Evolutionary conservation across 2,113 vertebrate species (phyloP).

Genomic region (Regulus satrapa): DNA sequence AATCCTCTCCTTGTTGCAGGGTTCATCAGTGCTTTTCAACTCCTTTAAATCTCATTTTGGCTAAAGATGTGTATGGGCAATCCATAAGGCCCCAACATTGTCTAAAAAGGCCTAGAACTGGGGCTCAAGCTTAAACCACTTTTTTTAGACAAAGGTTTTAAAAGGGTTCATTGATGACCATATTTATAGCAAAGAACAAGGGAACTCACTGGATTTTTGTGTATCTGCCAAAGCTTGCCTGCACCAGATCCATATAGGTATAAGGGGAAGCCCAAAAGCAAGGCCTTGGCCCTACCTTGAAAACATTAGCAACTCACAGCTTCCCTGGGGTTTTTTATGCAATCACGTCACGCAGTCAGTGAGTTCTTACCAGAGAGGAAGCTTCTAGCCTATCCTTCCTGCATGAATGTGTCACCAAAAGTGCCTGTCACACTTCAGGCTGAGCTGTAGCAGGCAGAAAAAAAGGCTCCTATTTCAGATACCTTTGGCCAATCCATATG

Average conservation of each 20-base stretch:
- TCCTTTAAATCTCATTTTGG: background rate
- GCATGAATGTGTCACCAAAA: background rate
- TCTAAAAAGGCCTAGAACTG: background rate
- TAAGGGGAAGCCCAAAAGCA: background rate
- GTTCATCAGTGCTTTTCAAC: background rate
- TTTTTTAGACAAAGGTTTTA: background rate
- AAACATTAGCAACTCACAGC: background rate
- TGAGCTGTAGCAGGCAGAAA: background rate
- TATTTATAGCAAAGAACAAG: background rate
- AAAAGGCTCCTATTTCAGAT: background rate
- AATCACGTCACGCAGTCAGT: background rate
- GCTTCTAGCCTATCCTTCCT: background rate
- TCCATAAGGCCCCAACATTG: background rate
- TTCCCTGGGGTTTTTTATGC: background rate
- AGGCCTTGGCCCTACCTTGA: background rate
- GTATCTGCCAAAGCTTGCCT: background rate
- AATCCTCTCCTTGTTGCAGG: background rate
- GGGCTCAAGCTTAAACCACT: background rate
- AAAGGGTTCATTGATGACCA: background rate
- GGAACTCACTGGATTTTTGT: background rate
- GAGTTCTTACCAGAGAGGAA: background rate
- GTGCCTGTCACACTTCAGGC: background rate
- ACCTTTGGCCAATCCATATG: constrained; percentile 1
- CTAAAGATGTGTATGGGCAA: background rate
- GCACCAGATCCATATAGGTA: background rate